Conservation (phyloP, 1,140 invertebrate species). For the Helicoverpa zea region DNA sequence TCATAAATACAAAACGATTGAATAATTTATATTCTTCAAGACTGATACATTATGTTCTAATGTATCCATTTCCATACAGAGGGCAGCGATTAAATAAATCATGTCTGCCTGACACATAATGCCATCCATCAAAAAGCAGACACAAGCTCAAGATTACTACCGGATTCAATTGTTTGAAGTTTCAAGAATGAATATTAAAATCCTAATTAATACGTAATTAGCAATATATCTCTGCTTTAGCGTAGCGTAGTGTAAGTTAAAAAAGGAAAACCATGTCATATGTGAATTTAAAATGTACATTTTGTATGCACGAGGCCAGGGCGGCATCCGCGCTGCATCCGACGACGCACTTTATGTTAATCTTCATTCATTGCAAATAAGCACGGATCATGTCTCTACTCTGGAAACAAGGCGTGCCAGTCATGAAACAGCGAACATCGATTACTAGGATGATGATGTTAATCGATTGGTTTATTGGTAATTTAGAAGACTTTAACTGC, state of each 20-base stretch:
- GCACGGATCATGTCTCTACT: constrained; percentile 70
- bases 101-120: constrained; percentile 34
- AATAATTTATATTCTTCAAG: constrained; percentile 30
- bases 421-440: constrained; percentile 33
- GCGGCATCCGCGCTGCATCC: constrained; percentile 56
- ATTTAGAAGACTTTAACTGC: too few relatives aligned
- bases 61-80: constrained; percentile 35
- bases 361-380: constrained; percentile 82
- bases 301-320: constrained; percentile 66
- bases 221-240: not conserved
- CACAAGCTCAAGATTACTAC: not conserved
- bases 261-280: constrained; percentile 60
- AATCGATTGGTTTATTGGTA: constrained; percentile 48
- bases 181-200: constrained; percentile 28
- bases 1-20: constrained; percentile 22
- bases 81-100: constrained; percentile 34
- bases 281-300: constrained; percentile 67
- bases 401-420: constrained; percentile 73
- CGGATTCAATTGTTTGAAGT: constrained; percentile 22
- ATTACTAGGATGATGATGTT: not conserved
- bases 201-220: constrained; percentile 7
- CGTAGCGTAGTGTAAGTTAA: not conserved
- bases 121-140: constrained; percentile 13
- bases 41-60: constrained; percentile 22
- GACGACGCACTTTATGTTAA: constrained; percentile 76